Evolutionary conservation across 2,113 vertebrate genomes (phyloP).

Genomic region (Tichodroma muraria): DNA sequence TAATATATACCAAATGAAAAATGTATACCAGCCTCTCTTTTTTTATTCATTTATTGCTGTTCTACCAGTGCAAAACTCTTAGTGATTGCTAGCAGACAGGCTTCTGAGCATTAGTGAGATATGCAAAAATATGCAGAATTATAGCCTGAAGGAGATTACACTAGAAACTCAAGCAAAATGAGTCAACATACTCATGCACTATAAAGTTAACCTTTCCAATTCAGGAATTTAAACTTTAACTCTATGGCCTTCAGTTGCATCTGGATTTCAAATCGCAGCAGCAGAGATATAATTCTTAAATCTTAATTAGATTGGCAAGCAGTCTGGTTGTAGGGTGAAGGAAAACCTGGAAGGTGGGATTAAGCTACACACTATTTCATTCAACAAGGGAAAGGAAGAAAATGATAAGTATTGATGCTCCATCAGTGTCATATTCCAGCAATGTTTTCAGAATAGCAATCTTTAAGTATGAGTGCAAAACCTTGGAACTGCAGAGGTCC

Average conservation of each 20-base stretch:
- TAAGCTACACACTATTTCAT: neutral
- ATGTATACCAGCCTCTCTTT: neutral
- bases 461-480: neutral
- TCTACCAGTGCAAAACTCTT: neutral
- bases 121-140: slow-evolving; percentile 69
- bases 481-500: neutral
- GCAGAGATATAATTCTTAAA: slow-evolving; percentile 34
- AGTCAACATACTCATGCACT: slow-evolving; percentile 45
- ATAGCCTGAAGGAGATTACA: slow-evolving; percentile 59
- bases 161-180: slow-evolving; percentile 47
- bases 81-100: slow-evolving; percentile 31
- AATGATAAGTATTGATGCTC: neutral
- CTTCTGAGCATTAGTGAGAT: slow-evolving; percentile 48
- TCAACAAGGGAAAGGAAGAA: neutral
- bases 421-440: neutral
- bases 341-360: neutral
- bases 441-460: neutral
- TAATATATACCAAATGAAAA: slow-evolving; percentile 21
- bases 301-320: slow-evolving; percentile 57
- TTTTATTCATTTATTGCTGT: neutral
- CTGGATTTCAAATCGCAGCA: slow-evolving; percentile 30
- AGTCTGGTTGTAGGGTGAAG: neutral
- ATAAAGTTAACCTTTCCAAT: slow-evolving; percentile 50
- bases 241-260: slow-evolving; percentile 9
- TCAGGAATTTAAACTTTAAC: slow-evolving; percentile 60